phyloP scores from a whole-genome alignment of 2,888 invertebrate species.

The Achlya flavicornis region DNA sequence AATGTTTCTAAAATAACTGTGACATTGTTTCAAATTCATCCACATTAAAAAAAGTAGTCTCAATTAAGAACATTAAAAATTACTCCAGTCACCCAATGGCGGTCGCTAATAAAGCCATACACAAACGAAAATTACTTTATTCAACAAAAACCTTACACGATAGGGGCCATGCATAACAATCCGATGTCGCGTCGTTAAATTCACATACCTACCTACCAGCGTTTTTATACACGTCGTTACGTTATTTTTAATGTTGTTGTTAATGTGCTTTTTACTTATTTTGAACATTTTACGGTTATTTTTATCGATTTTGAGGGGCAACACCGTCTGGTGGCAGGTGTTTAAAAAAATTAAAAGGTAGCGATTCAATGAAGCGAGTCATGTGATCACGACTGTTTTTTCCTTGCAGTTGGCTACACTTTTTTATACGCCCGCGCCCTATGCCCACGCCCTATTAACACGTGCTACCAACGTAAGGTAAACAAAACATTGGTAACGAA shows the following conservation, averaged over 20 bases:
- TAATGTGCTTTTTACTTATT: slow-evolving; percentile 70
- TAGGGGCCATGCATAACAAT: slow-evolving; percentile 16
- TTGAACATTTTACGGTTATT: slow-evolving; percentile 47
- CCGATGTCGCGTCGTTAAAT: not conserved
- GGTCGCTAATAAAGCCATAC: slow-evolving; percentile 29
- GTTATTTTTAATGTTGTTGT: slow-evolving; percentile 64
- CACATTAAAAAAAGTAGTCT: slow-evolving; percentile 33
- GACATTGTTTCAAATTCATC: slow-evolving; percentile 31
- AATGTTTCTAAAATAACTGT: slow-evolving; percentile 12
- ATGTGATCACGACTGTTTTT: slow-evolving; percentile 54
- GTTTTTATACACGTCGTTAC: slow-evolving; percentile 35
- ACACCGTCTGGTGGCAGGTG: slow-evolving; percentile 52
- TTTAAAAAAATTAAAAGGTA: slow-evolving; percentile 36
- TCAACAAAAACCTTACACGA: slow-evolving; percentile 24
- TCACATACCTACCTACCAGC: slow-evolving; percentile 25
- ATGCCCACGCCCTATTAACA: slow-evolving; percentile 58
- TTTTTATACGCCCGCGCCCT: slow-evolving; percentile 40
- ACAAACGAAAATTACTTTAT: slow-evolving; percentile 33
- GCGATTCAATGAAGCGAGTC: slow-evolving; percentile 11
- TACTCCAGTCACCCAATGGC: slow-evolving; percentile 32
- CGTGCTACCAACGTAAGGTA: slow-evolving; percentile 62
- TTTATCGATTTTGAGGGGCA: slow-evolving; percentile 57
- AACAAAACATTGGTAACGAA: slow-evolving; percentile 46
- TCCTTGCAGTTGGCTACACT: slow-evolving; percentile 33
- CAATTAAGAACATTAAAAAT: slow-evolving; percentile 42